phyloP scores from a whole-genome alignment of 1,140 invertebrate genomes.

The Drosophila subpulchrella region DNA sequence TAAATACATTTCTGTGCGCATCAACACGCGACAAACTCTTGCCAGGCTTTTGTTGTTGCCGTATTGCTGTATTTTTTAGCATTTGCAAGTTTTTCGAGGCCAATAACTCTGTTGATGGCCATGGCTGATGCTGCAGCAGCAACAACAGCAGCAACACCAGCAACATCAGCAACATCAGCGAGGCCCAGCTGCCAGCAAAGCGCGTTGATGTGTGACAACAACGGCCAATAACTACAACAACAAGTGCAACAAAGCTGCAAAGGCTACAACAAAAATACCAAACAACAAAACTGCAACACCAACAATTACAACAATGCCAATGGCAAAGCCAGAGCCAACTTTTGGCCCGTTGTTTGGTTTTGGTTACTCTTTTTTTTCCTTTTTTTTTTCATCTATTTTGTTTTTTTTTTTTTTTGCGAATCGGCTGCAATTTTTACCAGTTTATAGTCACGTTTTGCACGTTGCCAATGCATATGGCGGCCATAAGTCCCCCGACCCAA shows the following conservation, averaged over 20 bases:
- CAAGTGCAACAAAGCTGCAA: constrained; percentile 30
- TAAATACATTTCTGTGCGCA: constrained; percentile 73
- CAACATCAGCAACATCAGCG: constrained; percentile 18
- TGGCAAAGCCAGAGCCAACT: constrained; percentile 73
- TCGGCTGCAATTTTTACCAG: constrained; percentile 60
- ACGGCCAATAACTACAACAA: constrained; percentile 70
- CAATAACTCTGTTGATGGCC: constrained; percentile 78
- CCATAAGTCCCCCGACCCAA: constrained; percentile 22
- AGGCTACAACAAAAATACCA: constrained; percentile 22
- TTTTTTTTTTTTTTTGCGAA: constrained; percentile 23
- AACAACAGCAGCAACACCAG: constrained; percentile 12
- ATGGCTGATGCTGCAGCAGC: constrained; percentile 60
- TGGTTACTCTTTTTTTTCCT: constrained; percentile 21
- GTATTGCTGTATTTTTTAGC: constrained; percentile 62
- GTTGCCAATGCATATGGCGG: constrained; percentile 52
- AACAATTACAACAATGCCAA: constrained; percentile 45
- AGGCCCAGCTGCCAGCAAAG: constrained; percentile 54
- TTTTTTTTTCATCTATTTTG: constrained; percentile 9
- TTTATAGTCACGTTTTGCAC: constrained; percentile 71
- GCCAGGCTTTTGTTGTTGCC: constrained; percentile 50
- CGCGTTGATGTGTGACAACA: constrained; percentile 78
- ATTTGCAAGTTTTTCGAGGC: constrained; percentile 77
- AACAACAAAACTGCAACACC: constrained; percentile 32
- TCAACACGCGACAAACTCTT: constrained; percentile 70
- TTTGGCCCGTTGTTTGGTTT: constrained; percentile 45